Evolutionary conservation across 2,888 invertebrate species (phyloP).

Genomic region (Pantelozetes paolii): DNA sequence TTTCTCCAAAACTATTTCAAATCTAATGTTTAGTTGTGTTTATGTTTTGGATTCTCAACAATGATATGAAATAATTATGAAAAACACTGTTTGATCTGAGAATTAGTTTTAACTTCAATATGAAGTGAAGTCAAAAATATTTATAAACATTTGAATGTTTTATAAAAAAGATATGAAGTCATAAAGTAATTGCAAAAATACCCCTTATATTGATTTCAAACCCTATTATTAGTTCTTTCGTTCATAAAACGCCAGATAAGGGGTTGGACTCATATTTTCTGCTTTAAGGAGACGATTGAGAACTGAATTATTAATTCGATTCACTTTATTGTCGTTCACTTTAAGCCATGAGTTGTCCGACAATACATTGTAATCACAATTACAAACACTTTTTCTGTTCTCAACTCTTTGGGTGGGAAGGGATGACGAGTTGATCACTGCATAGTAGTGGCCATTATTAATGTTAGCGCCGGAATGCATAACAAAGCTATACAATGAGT

Average conservation of each 20-base stretch:
- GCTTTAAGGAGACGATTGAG: neutral
- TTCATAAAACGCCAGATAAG: neutral
- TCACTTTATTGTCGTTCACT: neutral
- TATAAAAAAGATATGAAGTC: too few species aligned
- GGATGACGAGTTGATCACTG: neutral
- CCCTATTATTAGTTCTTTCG: neutral
- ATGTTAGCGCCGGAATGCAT: neutral
- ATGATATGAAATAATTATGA: too few species aligned
- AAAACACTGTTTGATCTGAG: too few species aligned
- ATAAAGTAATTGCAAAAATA: too few species aligned
- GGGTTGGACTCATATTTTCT: neutral
- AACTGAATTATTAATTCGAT: neutral
- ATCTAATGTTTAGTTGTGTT: too few species aligned
- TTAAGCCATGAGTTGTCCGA: slow-evolving; percentile 2
- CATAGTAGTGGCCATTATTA: slow-evolving; percentile 17
- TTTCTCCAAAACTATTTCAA: too few species aligned
- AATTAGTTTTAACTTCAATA: too few species aligned
- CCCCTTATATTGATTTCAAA: too few species aligned
- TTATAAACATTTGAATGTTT: too few species aligned
- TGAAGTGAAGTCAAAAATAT: too few species aligned
- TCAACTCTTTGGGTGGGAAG: too few species aligned
- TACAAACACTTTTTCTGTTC: neutral
- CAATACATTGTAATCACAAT: neutral
- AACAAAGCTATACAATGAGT: neutral
- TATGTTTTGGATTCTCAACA: too few species aligned